Evolutionary conservation across 2,797 vertebrate species (phyloP), one percentile per base, ranked within the genome.

Genomic region (Prionace glauca): DNA sequence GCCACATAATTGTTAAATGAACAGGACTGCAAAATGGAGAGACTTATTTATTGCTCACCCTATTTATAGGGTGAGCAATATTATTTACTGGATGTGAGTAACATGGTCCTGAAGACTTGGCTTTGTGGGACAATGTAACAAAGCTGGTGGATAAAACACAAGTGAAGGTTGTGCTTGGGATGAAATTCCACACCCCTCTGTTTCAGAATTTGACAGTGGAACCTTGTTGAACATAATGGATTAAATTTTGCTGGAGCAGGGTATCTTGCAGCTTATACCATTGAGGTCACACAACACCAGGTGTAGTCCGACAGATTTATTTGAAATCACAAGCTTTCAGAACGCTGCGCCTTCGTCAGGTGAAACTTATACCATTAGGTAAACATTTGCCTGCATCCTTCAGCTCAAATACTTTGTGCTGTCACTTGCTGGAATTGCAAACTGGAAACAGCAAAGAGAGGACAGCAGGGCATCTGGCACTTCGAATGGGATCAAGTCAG

Each of bases 381-480:
- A 24, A 18, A 50, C 81, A 56, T 60, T 29, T 11, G 11, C 45
- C 45, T 50, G 24, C 29, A 77, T 32, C 3, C 32, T 79, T n/a
- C 32, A 79, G 32, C 77, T 79, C 77, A 79, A 79, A 79, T 2
- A 10, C 24, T 56, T n/a, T 96, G 95, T 94, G 10, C 72, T 81
- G 41, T 97, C 5, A 97, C 97, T 96, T 95, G 50, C 50, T 88
- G 86, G 65, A 41, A 26, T 2, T n/a, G 18, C 36, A 29, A 56
- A 18, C 26, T 86, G 41, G 2, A 16, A 86, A 16, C 29, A 16
- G 56, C 12, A 0, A 3, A 36, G 32, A 5, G 16, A 95, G 29
- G 93, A 45, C 41, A 71, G 69, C 29, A 32, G 72, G 71, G 29
- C 29, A 32, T 77, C 74, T 72, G 60, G 24, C 29, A 77, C 22